These are phyloP conservation scores for Xyliphius kryptos DNA, from an alignment of 2,113 vertebrate genomes.

Conservation along the genomic window DNA sequence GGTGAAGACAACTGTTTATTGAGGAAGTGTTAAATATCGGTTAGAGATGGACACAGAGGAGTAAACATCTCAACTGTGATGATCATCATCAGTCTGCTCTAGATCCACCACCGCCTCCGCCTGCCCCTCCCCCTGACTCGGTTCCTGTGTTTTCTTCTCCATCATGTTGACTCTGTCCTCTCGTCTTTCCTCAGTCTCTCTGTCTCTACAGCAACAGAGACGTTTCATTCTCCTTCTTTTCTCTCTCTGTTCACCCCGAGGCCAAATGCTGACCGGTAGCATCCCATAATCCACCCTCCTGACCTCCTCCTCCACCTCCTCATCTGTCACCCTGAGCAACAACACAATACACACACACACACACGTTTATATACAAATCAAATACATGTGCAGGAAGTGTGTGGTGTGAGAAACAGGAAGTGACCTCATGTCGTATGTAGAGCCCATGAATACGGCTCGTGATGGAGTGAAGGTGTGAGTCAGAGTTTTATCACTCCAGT, in stretches of 20 bases:
- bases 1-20: too few species aligned
- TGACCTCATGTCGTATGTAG: conserved; percentile 78
- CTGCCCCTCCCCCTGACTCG: too few species aligned
- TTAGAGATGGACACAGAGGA: too few species aligned
- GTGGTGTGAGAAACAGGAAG: too few species aligned
- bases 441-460: conserved; percentile 73
- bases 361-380: too few species aligned
- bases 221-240: conserved; percentile 1
- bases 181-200: background rate
- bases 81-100: too few species aligned
- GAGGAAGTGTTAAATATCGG: too few species aligned
- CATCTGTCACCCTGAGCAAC: conserved; percentile 28
- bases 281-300: background rate
- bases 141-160: too few species aligned
- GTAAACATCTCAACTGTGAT: too few species aligned
- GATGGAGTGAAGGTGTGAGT: conserved; percentile 68
- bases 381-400: too few species aligned
- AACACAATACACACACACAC: background rate
- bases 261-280: conserved; percentile 37
- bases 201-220: conserved; percentile 7
- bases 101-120: too few species aligned
- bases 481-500: conserved; percentile 69
- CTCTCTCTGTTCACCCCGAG: conserved; percentile 13
- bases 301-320: conserved; percentile 25
- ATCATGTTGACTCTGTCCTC: background rate